Base-by-base conservation (phyloP, 2,888 invertebrate genomes). In the Lithophane leautieri region DNA sequence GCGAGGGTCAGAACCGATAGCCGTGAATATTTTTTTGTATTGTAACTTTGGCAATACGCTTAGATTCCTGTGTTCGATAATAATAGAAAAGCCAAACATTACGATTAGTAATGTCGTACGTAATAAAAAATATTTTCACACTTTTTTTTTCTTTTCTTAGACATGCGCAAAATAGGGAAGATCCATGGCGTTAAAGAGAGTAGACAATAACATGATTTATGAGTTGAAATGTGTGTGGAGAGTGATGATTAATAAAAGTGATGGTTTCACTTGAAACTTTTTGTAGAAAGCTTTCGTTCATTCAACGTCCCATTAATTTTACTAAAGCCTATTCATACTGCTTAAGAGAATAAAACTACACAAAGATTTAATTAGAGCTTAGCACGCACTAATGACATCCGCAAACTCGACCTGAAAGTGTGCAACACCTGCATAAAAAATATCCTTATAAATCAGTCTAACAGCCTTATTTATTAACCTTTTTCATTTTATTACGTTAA, bases 1-100 rank as follows among this genome's bases (percentile, higher is more conserved):
- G 12, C 44, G 78, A 74, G 68, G 74, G 73, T 78, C 78, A 66
- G 7, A 72, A 52, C 44, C 75, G 25, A 71, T 54, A 82, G 72
- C 73, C 79, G 69, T 79, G 73, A 82, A 69, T 22, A 9, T 56
- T 73, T 73, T 84, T 77, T 80, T 70, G 54, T 50, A 19, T 61
- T 52, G 52, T 60, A 70, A 6, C 44, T 40, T 70, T 47, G 42
- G 66, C 74, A 80, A 77, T 70, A n/a, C 28, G 9, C 12, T 28
- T 62, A 11, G 28, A 72, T 44, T 74, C 28, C n/a, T 16, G 60
- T 44, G 22, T 44, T 25, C 22, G n/a, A n/a, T 72, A 54, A 62
- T 47, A 58, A 63, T 4, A 14, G 40, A 2, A 54, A 28, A 9
- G 34, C 3, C 34, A 34, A 19, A n/a, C 25, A n/a, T n/a, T n/a